Conservation (phyloP, 2,113 vertebrate genomes). For the Heteronetta atricapilla region DNA sequence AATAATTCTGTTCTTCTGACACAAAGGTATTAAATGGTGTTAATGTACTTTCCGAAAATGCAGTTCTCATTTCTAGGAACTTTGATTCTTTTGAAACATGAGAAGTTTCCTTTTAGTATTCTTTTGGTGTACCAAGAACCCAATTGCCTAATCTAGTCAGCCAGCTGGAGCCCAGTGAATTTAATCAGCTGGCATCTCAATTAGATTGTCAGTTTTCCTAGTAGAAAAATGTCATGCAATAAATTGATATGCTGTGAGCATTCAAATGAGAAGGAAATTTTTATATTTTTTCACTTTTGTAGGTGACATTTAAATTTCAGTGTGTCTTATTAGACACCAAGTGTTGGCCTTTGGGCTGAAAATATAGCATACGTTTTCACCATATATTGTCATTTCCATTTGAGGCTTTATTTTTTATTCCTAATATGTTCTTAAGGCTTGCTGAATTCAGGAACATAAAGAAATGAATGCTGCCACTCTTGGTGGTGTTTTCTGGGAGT, state of each 20-base stretch:
- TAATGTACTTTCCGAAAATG: background rate
- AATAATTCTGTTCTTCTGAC: constrained; percentile 6
- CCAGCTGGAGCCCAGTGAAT: background rate
- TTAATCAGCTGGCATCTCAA: background rate
- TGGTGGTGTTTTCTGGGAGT: background rate
- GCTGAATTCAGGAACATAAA: background rate
- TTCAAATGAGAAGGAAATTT: background rate
- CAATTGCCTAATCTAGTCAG: background rate
- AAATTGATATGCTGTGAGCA: background rate
- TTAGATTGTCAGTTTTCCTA: background rate
- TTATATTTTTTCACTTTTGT: background rate
- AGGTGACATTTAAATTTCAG: constrained; percentile 6
- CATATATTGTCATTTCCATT: background rate
- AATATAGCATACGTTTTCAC: background rate
- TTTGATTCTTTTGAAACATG: background rate
- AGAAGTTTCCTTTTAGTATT: background rate
- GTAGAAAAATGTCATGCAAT: background rate
- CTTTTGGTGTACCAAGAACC: background rate
- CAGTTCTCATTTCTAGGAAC: background rate
- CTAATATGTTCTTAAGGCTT: constrained; percentile 5
- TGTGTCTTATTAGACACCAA: background rate
- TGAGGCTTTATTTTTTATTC: background rate
- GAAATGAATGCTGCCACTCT: background rate
- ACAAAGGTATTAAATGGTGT: background rate
- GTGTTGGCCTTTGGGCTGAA: background rate